Evolutionary conservation across 2,888 invertebrate species (phyloP).

Genomic region (Tortrix viridana): DNA sequence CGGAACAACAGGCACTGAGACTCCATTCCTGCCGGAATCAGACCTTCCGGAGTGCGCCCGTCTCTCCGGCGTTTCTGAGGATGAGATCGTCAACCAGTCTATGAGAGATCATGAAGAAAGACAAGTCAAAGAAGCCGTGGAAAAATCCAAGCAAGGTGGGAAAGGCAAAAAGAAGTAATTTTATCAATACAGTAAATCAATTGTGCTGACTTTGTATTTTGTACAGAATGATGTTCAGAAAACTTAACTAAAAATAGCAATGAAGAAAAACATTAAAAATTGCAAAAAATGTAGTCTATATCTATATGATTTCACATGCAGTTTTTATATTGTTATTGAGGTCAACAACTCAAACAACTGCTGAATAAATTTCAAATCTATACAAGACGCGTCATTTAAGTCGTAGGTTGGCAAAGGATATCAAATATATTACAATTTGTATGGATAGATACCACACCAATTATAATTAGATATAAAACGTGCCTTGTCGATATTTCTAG

Average conservation of each 20-base stretch:
- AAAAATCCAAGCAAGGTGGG: conserved; percentile 87
- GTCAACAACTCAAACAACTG: too few species aligned
- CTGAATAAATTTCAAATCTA: too few species aligned
- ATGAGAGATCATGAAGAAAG: conserved; percentile 86
- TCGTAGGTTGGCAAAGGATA: too few species aligned
- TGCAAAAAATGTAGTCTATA: conserved; percentile 44
- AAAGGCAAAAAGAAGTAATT: conserved; percentile 65
- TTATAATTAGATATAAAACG: too few species aligned
- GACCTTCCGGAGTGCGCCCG: conserved; percentile 89
- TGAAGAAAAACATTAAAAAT: conserved; percentile 59
- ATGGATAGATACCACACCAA: too few species aligned
- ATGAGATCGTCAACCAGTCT: conserved; percentile 80
- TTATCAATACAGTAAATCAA: conserved; percentile 13
- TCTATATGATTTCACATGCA: too few species aligned
- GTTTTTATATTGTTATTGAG: too few species aligned
- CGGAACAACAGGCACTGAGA: conserved; percentile 97
- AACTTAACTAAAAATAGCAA: conserved; percentile 51
- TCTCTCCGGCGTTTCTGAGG: conserved; percentile 87
- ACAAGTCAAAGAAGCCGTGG: conserved; percentile 88
- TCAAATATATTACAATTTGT: too few species aligned
- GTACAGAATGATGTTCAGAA: conserved; percentile 11
- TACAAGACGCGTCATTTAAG: too few species aligned
- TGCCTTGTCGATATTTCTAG: too few species aligned
- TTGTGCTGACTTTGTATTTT: conserved; percentile 16
- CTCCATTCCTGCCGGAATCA: conserved; percentile 92